A percentile compares a stretch with the other conserved stretches of the same genome.
These are phyloP conservation scores for Macrophya alboannulata DNA, from an alignment of 2,888 invertebrate genomes.

Conservation along the genomic window DNA sequence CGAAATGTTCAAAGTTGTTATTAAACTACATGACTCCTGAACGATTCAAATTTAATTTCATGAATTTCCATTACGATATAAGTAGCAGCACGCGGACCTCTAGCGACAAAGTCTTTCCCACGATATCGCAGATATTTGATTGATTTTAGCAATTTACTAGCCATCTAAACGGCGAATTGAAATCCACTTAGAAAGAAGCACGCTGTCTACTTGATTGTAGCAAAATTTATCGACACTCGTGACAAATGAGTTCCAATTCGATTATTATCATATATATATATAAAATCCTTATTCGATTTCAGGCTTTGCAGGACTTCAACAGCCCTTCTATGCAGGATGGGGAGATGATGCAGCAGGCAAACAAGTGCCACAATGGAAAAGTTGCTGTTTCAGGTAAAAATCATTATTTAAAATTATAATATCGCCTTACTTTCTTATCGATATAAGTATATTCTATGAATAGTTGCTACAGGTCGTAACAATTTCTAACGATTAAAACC, in stretches of 20 bases:
- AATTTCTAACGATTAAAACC: too few relatives aligned
- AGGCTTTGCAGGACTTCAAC: slow-evolving; percentile 69
- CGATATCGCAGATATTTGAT: too few relatives aligned
- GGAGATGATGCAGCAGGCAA: slow-evolving; percentile 68
- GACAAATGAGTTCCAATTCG: not conserved
- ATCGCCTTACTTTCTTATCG: not conserved
- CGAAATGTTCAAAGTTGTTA: not conserved
- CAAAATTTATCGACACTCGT: too few relatives aligned
- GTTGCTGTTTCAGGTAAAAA: slow-evolving; percentile 64
- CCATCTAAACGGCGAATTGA: too few relatives aligned
- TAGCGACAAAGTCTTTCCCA: too few relatives aligned
- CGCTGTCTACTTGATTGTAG: too few relatives aligned
- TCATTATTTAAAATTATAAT: not conserved
- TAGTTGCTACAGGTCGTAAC: not conserved
- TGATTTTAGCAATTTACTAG: too few relatives aligned
- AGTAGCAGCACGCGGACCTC: not conserved
- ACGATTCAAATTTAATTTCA: not conserved
- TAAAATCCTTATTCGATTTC: not conserved
- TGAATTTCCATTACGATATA: not conserved
- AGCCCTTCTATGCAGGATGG: slow-evolving; percentile 71
- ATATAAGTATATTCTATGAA: not conserved
- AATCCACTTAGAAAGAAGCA: too few relatives aligned
- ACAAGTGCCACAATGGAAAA: slow-evolving; percentile 69
- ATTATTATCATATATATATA: not conserved
- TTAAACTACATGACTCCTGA: not conserved